These are phyloP conservation scores for Halictus quadricinctus DNA, from an alignment of 2,888 invertebrate genomes.

Conservation along the genomic window DNA sequence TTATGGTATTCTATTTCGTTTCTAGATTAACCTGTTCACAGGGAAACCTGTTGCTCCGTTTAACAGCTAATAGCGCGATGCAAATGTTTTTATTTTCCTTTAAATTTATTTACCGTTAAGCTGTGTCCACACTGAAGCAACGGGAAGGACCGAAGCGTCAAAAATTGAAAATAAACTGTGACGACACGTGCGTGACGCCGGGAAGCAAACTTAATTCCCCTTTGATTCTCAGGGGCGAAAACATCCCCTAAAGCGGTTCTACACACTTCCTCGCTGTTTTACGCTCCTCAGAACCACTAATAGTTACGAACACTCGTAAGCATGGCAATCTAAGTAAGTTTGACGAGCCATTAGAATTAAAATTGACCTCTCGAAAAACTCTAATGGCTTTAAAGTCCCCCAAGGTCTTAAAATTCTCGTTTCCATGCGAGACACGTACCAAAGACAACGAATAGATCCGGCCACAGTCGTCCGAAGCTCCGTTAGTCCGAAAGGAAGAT, in stretches of 20 bases:
- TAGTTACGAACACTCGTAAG: neutral
- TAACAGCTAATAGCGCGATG: neutral
- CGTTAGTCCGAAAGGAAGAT: neutral
- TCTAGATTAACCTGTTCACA: neutral
- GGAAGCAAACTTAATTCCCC: too few relatives aligned
- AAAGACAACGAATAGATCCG: neutral
- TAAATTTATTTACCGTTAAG: neutral
- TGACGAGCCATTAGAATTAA: too few relatives aligned
- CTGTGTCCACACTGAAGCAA: too few relatives aligned
- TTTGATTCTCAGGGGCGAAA: too few relatives aligned
- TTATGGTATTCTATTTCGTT: neutral
- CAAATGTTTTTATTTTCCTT: neutral
- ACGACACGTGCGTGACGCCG: too few relatives aligned
- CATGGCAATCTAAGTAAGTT: too few relatives aligned
- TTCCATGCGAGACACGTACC: neutral
- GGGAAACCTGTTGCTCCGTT: neutral
- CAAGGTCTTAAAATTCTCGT: neutral
- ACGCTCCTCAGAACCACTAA: neutral
- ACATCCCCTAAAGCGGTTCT: too few relatives aligned
- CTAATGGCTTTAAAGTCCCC: neutral
- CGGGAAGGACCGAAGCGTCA: too few relatives aligned
- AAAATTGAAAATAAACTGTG: too few relatives aligned
- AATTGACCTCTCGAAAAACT: neutral
- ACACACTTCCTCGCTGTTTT: neutral
- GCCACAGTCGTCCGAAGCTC: neutral